Percentiles rank a stretch among this genome's conserved stretches.
These are phyloP conservation scores for Polypterus senegalus DNA, from an alignment of 2,113 vertebrate species.

Conservation along the genomic window DNA sequence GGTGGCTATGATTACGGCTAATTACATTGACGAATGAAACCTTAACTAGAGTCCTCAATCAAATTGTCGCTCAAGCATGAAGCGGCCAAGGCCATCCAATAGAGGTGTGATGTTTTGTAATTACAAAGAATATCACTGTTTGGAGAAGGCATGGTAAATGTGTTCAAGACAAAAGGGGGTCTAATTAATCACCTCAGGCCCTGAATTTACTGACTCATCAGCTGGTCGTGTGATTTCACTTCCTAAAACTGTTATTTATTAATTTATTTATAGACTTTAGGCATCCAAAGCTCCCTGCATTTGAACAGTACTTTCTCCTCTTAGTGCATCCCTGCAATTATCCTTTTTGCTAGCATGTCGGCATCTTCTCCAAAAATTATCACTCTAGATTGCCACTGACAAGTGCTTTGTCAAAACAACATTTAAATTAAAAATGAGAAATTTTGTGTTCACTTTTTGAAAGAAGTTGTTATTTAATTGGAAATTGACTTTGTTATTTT, in stretches of 20 bases:
- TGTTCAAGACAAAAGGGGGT: constrained; percentile 50
- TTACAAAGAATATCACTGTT: constrained; percentile 55
- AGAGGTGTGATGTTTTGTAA: constrained; percentile 53
- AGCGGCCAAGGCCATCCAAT: constrained; percentile 38
- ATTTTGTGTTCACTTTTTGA: no score
- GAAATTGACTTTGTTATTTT: no score
- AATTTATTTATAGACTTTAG: constrained; percentile 28
- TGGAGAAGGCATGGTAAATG: constrained; percentile 53
- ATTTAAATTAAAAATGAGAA: no score
- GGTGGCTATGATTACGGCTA: constrained; percentile 71
- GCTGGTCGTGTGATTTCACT: constrained; percentile 30
- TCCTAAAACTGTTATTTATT: constrained; percentile 1
- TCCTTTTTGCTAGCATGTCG: no score
- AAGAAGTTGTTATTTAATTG: no score
- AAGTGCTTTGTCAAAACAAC: no score
- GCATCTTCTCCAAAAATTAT: no score
- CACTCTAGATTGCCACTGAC: no score
- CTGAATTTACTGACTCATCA: constrained; percentile 49
- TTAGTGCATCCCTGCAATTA: no score
- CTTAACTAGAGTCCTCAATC: constrained; percentile 68
- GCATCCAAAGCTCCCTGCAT: constrained; percentile 8
- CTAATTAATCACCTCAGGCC: constrained; percentile 64
- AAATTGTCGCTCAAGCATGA: constrained; percentile 66
- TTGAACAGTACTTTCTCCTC: no score
- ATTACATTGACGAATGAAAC: constrained; percentile 73